Conservation (phyloP, 2,113 vertebrate species). For the Mustelus asterias region DNA sequence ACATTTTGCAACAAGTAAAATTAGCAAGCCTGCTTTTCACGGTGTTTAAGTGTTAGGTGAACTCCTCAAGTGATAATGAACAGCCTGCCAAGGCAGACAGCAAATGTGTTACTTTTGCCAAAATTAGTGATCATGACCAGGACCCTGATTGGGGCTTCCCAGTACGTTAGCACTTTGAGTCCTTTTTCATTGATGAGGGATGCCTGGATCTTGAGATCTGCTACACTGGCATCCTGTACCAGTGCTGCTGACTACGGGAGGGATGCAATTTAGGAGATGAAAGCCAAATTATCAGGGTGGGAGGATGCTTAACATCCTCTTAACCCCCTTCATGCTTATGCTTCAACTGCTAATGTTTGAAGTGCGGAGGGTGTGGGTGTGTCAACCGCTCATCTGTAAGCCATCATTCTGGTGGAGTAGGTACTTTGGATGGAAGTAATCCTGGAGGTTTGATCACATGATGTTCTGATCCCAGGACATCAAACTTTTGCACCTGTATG, state of each 20-base stretch:
- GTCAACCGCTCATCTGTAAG: too few species aligned
- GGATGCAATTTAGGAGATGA: too few species aligned
- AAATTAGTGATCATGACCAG: neutral
- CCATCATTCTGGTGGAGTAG: neutral
- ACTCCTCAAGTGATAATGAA: neutral
- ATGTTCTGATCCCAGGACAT: neutral
- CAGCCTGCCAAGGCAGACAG: neutral
- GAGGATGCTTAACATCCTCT: neutral
- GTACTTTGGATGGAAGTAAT: neutral
- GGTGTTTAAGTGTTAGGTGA: neutral
- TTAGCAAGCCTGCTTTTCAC: neutral
- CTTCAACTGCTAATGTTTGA: neutral
- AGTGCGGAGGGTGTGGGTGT: neutral
- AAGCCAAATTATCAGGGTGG: neutral
- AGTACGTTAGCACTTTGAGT: neutral
- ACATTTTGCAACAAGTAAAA: neutral
- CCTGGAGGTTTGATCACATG: too few species aligned
- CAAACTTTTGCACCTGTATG: too few species aligned
- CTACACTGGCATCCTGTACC: too few species aligned
- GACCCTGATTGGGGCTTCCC: neutral
- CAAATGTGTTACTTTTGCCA: neutral
- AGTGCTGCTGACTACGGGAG: too few species aligned
- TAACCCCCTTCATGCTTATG: neutral
- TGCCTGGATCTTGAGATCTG: neutral
- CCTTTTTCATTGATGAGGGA: neutral